A percentile compares a stretch with the other conserved stretches of the same genome.
These are phyloP conservation scores for Papilio gigon DNA, from an alignment of 2,888 invertebrate species.

Conservation along the genomic window DNA sequence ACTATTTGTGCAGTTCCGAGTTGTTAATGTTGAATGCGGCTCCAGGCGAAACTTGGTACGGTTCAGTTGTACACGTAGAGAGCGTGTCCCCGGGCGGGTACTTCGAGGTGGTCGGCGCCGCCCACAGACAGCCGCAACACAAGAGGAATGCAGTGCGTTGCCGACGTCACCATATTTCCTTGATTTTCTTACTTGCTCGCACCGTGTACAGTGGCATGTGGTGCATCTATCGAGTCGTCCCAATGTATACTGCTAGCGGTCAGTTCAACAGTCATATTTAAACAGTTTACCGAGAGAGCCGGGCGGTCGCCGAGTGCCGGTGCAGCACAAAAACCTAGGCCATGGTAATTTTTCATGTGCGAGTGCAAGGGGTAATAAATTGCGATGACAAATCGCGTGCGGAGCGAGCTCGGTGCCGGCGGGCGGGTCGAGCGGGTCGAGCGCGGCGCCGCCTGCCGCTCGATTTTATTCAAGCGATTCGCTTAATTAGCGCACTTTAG, in stretches of 20 bases:
- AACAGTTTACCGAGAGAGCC: slow-evolving; percentile 7
- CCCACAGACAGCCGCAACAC: too few relatives aligned
- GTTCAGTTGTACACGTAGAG: neutral
- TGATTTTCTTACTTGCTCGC: too few relatives aligned
- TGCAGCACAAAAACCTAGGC: slow-evolving; percentile 21
- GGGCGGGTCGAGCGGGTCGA: slow-evolving; percentile 6
- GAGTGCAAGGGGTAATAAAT: slow-evolving; percentile 34
- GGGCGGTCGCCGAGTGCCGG: neutral
- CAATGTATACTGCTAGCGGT: neutral
- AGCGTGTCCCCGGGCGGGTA: too few relatives aligned
- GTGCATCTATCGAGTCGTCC: too few relatives aligned
- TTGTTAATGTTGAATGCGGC: neutral
- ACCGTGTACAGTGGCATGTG: too few relatives aligned
- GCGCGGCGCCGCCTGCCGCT: slow-evolving; percentile 17
- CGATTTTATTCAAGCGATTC: slow-evolving; percentile 31
- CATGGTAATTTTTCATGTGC: slow-evolving; percentile 32
- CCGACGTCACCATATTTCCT: too few relatives aligned
- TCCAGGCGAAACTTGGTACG: neutral
- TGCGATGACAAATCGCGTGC: slow-evolving; percentile 34
- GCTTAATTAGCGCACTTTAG: slow-evolving; percentile 36
- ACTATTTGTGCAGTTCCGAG: neutral
- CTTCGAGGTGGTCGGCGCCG: too few relatives aligned
- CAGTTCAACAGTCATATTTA: neutral
- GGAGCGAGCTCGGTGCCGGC: slow-evolving; percentile 4
- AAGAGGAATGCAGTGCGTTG: too few relatives aligned